Evolutionary conservation across 2,888 invertebrate genomes (phyloP).

Genomic region (Tenthredo livida): DNA sequence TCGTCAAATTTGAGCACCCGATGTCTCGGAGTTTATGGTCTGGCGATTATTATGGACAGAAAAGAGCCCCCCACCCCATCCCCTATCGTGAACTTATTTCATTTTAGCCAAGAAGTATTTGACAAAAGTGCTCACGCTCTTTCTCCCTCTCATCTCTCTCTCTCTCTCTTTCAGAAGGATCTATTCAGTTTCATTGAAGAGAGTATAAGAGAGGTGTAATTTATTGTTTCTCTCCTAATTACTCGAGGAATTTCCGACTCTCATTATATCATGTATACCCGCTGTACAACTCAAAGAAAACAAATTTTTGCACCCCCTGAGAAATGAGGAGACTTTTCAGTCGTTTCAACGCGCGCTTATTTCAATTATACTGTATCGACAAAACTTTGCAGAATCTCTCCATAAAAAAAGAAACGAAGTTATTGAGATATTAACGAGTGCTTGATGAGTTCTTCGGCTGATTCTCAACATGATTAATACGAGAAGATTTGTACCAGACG

Average conservation of each 20-base stretch:
- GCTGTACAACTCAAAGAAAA: conserved; percentile 5
- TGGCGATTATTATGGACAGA: background rate
- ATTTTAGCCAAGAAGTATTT: background rate
- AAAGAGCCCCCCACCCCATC: background rate
- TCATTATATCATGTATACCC: background rate
- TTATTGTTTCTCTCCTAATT: conserved; percentile 11
- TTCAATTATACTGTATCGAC: background rate
- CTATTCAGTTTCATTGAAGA: background rate
- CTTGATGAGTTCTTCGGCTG: no score
- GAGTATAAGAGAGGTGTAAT: background rate
- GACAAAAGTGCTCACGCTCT: conserved; percentile 6
- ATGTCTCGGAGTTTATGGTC: background rate
- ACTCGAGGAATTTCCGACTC: background rate
- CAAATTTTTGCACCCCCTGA: background rate
- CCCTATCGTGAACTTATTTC: conserved; percentile 1
- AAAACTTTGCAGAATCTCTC: background rate
- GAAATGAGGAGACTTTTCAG: background rate
- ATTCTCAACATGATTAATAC: no score
- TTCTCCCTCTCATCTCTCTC: no score
- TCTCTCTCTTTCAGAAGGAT: background rate
- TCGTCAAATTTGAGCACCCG: background rate
- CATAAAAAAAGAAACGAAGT: background rate
- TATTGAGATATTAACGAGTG: no score
- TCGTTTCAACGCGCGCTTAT: background rate
- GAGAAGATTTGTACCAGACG: no score